Base-by-base conservation (phyloP, 2,888 invertebrate species). In the Lacanobia wlatinum region DNA sequence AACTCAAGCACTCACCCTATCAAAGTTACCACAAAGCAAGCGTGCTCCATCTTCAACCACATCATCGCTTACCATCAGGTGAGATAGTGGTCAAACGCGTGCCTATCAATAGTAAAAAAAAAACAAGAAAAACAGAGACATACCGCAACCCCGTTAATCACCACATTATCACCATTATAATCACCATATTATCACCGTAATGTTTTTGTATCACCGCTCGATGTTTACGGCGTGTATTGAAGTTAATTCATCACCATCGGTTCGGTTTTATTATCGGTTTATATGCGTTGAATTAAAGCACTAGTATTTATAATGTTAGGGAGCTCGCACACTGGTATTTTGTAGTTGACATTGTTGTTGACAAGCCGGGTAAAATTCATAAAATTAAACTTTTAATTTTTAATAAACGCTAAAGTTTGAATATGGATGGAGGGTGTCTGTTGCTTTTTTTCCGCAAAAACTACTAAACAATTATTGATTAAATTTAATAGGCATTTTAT, bases 181-280 rank as follows among this genome's bases (percentile, higher is more conserved):
- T 83, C 76, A 78, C 60, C 21, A 38, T 18, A n/a, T 21, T 75
- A 82, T 83, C 82, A 55, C 64, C 63, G 9, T 69, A 72, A 76
- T 58, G 85, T 72, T 72, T 82, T 79, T 73, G 73, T 80, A 66
- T 76, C 70, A 43, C 78, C 70, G 74, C 78, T 69, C 60, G 7
- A 79, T 78, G 76, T 83, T 80, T 74, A 85, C 62, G 65, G 62
- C 59, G 65, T 78, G 73, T 85, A 78, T 80, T 71, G 55, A 85
- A 83, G 69, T 83, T 75, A 83, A 82, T 81, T 73, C 70, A 68
- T 82, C 74, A 74, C 75, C 64, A 50, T 63, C 21, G 46, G 5
- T n/a, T 55, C 2, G 38, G 67, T 68, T 68, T 82, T 82, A 70
- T 5, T 69, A 82, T 73, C 63, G 12, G 50, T 55, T 75, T 73